A percentile compares a stretch with the other conserved stretches of the same genome.
Evolutionary conservation across 2,888 invertebrate genomes (phyloP).

Genomic region (Amphimallon solstitiale): DNA sequence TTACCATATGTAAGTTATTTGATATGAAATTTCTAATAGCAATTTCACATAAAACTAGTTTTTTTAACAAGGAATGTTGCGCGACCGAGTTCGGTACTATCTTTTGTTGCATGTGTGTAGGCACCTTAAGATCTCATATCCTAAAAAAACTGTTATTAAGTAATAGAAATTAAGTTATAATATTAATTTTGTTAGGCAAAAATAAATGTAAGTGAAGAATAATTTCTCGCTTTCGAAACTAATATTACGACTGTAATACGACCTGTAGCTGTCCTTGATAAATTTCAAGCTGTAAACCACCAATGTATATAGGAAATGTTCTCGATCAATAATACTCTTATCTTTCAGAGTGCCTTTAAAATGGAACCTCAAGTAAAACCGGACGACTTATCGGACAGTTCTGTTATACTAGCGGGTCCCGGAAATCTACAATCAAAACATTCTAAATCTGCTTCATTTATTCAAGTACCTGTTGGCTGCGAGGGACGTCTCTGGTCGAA

Average conservation of each 20-base stretch:
- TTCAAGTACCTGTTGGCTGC: conserved; percentile 78
- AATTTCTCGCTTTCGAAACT: not conserved
- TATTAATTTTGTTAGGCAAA: too few relatives aligned
- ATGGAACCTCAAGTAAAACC: conserved; percentile 63
- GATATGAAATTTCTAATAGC: too few relatives aligned
- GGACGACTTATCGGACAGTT: conserved; percentile 62
- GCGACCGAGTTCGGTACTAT: too few relatives aligned
- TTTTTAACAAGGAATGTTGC: too few relatives aligned
- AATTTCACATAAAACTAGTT: too few relatives aligned
- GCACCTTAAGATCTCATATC: too few relatives aligned
- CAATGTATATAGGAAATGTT: not conserved
- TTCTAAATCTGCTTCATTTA: conserved; percentile 62
- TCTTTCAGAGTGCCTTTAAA: conserved; percentile 66
- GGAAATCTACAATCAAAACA: conserved; percentile 64
- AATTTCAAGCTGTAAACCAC: not conserved
- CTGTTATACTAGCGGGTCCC: conserved; percentile 66
- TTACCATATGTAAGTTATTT: conserved; percentile 72
- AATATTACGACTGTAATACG: not conserved
- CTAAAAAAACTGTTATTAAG: too few relatives aligned
- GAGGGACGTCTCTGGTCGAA: conserved; percentile 75
- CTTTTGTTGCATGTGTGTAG: too few relatives aligned
- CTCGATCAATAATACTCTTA: conserved; percentile 16
- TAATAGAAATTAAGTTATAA: too few relatives aligned
- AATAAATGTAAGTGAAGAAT: too few relatives aligned
- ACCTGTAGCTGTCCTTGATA: not conserved